Conservation (phyloP, 2,888 invertebrate genomes). For the Limnephilus marmoratus region DNA sequence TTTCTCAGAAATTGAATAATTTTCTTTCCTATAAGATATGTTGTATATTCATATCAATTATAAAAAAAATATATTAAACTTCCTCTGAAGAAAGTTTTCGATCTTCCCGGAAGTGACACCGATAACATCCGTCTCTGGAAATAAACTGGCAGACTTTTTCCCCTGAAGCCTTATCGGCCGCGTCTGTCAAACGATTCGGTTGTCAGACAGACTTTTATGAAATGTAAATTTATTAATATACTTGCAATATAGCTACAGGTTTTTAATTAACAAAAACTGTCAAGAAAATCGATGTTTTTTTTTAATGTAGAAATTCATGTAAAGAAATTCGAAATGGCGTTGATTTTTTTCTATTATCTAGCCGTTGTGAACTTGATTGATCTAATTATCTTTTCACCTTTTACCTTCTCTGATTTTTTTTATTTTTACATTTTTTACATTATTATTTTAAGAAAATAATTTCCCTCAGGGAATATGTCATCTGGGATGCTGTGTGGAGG, state of each 20-base stretch:
- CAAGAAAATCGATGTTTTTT: neutral
- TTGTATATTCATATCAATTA: neutral
- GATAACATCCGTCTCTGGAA: slow-evolving; percentile 57
- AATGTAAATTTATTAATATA: neutral
- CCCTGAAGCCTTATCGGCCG: slow-evolving; percentile 35
- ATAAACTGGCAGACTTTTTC: slow-evolving; percentile 57
- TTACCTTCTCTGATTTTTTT: too few species aligned
- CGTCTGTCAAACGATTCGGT: slow-evolving; percentile 14
- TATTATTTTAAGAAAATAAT: too few species aligned
- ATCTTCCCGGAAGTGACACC: slow-evolving; percentile 48
- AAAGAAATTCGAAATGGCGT: too few species aligned
- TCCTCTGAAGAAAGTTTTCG: slow-evolving; percentile 31
- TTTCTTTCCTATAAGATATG: neutral
- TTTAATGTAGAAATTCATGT: too few species aligned
- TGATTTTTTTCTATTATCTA: too few species aligned
- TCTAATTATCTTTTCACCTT: too few species aligned
- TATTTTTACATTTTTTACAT: too few species aligned
- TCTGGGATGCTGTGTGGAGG: too few species aligned
- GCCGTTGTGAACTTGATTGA: too few species aligned
- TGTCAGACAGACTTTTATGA: neutral
- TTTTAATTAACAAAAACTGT: neutral
- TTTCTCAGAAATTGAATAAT: neutral
- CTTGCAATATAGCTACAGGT: neutral
- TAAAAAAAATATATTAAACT: slow-evolving; percentile 4
- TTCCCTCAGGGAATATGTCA: too few species aligned